Base-by-base conservation (phyloP, 1,140 invertebrate species). In the Papilio aristodemus region DNA sequence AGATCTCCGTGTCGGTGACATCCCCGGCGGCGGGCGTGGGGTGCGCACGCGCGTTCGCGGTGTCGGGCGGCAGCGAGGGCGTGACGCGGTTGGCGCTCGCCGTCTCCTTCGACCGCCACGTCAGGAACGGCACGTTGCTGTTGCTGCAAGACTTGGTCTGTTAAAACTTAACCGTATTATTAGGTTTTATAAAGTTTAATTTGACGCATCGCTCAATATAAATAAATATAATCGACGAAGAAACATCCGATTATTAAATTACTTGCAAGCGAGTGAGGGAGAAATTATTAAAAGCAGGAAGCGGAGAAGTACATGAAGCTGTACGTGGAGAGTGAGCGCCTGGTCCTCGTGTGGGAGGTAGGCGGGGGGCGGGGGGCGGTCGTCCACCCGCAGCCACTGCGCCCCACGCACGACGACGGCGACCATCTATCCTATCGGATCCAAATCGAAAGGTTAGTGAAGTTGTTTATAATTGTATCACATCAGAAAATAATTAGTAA, bases 1-100 rank as follows among this genome's bases (percentile, higher is more conserved):
- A 97, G 96, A 97, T 98, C 76, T 94, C 95, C 59, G 93, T 98
- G 1, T 97, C 97, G 0, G 74, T 98, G 70, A 95, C 93, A 69
- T 94, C 94, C 63, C 92, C 93, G 0, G 74, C 91, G 19, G 38
- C 76, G 4, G 67, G 59, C 0, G 63, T 39, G n/a, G 94, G 94
- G 60, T 98, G 97, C 89, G 92, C 94, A 4, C 93, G 97, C 69
- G 95, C 95, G 0, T 98, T 96, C 83, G 85, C 93, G 46, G 89
- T 94, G 0, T 83, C 89, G 0, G 91, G 95, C 50, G 93, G 95
- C 25, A 93, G 96, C 0, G 93, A n/a, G n/a, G n/a, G 94, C 1
- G 95, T 94, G 13, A 97, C 95, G 54, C 93, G 93, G 0, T 41
- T 95, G 92, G 41, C 95, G 94, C 77, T 95, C 94, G 27, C 93